These are phyloP conservation scores for Nephrotoma appendiculata DNA, from an alignment of 2,888 invertebrate species.

Conservation along the genomic window DNA sequence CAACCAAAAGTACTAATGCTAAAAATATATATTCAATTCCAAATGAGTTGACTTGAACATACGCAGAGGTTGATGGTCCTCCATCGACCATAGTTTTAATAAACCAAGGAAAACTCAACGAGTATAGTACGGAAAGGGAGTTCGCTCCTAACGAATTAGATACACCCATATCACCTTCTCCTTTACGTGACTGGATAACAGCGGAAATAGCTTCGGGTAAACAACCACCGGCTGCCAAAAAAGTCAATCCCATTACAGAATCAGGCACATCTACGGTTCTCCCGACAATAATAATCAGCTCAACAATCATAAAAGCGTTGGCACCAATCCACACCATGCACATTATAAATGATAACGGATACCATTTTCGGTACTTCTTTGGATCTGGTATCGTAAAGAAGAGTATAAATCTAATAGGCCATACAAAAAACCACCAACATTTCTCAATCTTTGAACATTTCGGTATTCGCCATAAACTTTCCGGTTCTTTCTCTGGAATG, in stretches of 20 bases:
- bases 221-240: conserved; percentile 80
- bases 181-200: conserved; percentile 71
- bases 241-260: conserved; percentile 82
- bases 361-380: conserved; percentile 40
- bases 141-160: conserved; percentile 79
- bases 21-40: conserved; percentile 72
- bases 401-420: conserved; percentile 55
- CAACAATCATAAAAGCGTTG: conserved; percentile 76
- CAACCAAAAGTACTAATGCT: conserved; percentile 59
- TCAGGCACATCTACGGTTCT: conserved; percentile 68
- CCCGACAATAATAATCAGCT: conserved; percentile 79
- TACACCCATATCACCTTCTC: conserved; percentile 74
- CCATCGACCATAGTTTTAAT: conserved; percentile 41
- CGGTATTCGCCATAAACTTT: conserved; percentile 36
- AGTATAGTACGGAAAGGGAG: conserved; percentile 68
- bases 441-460: conserved; percentile 20
- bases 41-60: conserved; percentile 56
- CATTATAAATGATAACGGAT: conserved; percentile 68
- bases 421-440: conserved; percentile 51
- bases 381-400: conserved; percentile 58
- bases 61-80: conserved; percentile 18
- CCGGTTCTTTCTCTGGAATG: neutral
- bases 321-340: conserved; percentile 75
- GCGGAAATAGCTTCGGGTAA: conserved; percentile 71
- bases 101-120: conserved; percentile 74